These are phyloP conservation scores for Phaonia tiefii DNA, from an alignment of 2,888 invertebrate genomes.

Conservation along the genomic window DNA sequence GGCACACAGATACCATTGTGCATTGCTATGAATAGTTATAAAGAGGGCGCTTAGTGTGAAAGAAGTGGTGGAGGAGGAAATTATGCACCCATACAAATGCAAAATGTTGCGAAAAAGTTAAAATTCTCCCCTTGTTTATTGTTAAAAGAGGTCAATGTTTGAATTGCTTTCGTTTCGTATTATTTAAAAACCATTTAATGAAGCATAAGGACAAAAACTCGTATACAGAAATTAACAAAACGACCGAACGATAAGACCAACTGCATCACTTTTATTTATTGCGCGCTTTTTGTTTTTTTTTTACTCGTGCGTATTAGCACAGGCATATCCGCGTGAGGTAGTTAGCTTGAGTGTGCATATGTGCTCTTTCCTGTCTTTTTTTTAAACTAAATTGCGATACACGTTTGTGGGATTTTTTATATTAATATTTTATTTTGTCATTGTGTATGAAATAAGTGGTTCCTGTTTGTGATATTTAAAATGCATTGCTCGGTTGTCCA, in stretches of 20 bases:
- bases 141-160: constrained; percentile 47
- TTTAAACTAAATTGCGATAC: too few species aligned
- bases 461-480: too few species aligned
- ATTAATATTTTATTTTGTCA: too few species aligned
- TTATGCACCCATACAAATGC: neutral
- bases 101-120: constrained; percentile 52
- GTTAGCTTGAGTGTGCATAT: too few species aligned
- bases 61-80: neutral
- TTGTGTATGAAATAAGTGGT: too few species aligned
- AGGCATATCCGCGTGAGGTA: neutral
- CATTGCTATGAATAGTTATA: neutral
- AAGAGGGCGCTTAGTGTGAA: neutral
- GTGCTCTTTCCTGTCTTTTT: too few species aligned
- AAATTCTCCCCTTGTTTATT: constrained; percentile 48
- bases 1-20: too few species aligned
- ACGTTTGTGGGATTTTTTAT: too few species aligned
- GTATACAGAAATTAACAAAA: constrained; percentile 5
- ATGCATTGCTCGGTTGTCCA: too few species aligned
- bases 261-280: constrained; percentile 35
- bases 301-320: constrained; percentile 1
- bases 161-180: constrained; percentile 25
- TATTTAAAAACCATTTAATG: too few species aligned
- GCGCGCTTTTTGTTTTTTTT: constrained; percentile 1
- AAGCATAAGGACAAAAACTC: neutral
- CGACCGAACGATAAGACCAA: neutral